Evolutionary conservation across 2,113 vertebrate genomes (phyloP), one percentile per base, ranked within the genome.

Genomic region (Oceanodroma tethys): DNA sequence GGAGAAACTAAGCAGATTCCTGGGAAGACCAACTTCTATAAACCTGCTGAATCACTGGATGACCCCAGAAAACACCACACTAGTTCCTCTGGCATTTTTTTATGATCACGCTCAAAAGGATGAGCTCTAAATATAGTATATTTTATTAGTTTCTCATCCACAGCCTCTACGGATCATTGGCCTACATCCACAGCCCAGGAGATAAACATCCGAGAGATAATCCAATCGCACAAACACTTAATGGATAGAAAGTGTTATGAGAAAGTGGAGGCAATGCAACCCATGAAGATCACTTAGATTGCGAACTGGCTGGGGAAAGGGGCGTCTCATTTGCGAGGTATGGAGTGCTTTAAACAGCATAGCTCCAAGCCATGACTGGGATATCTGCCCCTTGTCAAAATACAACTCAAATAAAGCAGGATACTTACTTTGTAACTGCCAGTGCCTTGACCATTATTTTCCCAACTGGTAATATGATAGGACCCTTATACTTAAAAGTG

Each of bases 391-490:
- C 30, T 34, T 47, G 26, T 16, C 20, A 70, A 65, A 92, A 50
- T 6, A 62, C 2, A 3, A 36, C 20, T 66, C 2, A 66, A 76
- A 74, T 50, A 81, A 66, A 91, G 5, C 34, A 85, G n/a, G 42
- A 59, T 58, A 94, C 98, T 96, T 97, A 99, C 99, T 98, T 98
- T 89, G 98, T 98, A 62, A 99, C 98, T 29, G 99, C 99, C 50
- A 99, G 43, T 19, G 99, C 99, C 97, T 98, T 99, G 60, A 99
- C 92, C 6, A 88, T 97, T 97, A 99, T 98, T 97, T 98, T 99
- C 19, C 99, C 99, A 62, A 97, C 97, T 17, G 99, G 99, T 71
- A 99, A 95, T 25, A 95, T 79, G 48, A 99, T 98, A 43, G 99
- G 99, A 45, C 95, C 96, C 7, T 74, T 97, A 97, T 99, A 99